Evolutionary conservation across 2,113 vertebrate species (phyloP).

Genomic region (Elephantulus edwardii): DNA sequence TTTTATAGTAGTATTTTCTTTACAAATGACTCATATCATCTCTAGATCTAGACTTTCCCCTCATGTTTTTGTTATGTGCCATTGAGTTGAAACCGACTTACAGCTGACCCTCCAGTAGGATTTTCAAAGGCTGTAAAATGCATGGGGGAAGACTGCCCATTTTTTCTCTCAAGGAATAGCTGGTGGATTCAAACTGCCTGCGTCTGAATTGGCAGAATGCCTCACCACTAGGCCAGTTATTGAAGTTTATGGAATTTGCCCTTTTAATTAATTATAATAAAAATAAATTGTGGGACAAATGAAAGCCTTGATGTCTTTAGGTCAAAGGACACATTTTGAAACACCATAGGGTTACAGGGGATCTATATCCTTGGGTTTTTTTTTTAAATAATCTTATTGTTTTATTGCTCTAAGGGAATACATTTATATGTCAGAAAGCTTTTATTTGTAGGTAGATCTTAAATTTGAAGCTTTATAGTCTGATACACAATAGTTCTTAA

Average conservation of each 20-base stretch:
- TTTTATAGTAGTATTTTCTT: conserved; percentile 40
- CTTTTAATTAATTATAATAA: conserved; percentile 35
- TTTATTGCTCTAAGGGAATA: not conserved
- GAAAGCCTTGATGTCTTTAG: not conserved
- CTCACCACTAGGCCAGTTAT: not conserved
- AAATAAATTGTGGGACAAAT: not conserved
- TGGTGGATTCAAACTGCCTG: too few relatives aligned
- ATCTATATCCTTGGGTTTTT: not conserved
- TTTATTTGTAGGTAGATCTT: not conserved
- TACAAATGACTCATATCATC: conserved; percentile 18
- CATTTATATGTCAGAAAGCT: not conserved
- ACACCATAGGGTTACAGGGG: not conserved
- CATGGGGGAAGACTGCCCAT: too few relatives aligned
- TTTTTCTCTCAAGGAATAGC: too few relatives aligned
- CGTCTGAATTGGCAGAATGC: too few relatives aligned
- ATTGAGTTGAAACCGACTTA: too few relatives aligned
- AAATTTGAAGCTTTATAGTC: not conserved
- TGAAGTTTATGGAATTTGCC: conserved; percentile 23
- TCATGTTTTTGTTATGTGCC: too few relatives aligned
- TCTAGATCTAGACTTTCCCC: not conserved
- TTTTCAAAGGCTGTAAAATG: too few relatives aligned
- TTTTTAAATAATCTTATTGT: not conserved
- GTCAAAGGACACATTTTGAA: not conserved
- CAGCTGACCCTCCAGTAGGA: too few relatives aligned
- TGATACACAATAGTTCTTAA: not conserved